These are phyloP conservation scores for Cordilura impudica DNA, from an alignment of 2,888 invertebrate genomes.

Conservation along the genomic window DNA sequence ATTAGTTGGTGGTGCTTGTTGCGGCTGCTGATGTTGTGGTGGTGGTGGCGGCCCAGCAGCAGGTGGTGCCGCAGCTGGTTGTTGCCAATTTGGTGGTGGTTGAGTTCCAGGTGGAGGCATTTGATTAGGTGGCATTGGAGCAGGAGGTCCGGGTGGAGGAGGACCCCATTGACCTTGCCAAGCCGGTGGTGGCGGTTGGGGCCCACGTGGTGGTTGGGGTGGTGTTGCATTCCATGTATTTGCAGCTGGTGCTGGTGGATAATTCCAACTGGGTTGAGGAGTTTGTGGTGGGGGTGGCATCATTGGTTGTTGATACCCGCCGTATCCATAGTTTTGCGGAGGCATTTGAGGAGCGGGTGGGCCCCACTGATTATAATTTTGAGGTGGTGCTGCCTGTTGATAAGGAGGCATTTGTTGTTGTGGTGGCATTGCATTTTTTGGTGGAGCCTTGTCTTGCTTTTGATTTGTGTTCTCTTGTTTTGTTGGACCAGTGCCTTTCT, in stretches of 20 bases:
- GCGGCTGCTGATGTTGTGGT: constrained; percentile 62
- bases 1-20: constrained; percentile 67
- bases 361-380: constrained; percentile 74
- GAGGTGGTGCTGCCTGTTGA: constrained; percentile 71
- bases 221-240: constrained; percentile 73
- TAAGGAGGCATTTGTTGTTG: constrained; percentile 68
- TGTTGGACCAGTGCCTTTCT: constrained; percentile 25
- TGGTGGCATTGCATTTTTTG: constrained; percentile 45
- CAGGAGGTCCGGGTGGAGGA: constrained; percentile 64
- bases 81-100: constrained; percentile 64
- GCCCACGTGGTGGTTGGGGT: constrained; percentile 68
- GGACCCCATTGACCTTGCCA: constrained; percentile 74
- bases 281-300: constrained; percentile 76
- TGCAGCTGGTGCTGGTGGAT: constrained; percentile 69
- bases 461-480: constrained; percentile 16
- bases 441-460: constrained; percentile 64
- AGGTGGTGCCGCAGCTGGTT: constrained; percentile 61
- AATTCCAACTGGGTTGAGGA: constrained; percentile 71
- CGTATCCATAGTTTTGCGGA: constrained; percentile 64
- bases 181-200: constrained; percentile 31
- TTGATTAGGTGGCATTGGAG: constrained; percentile 30
- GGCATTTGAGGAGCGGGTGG: constrained; percentile 66
- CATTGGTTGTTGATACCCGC: constrained; percentile 70
- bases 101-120: constrained; percentile 67
- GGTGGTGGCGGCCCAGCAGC: constrained; percentile 61